Evolutionary conservation across 2,797 vertebrate genomes (phyloP).

Genomic region (Graptemys geographica): DNA sequence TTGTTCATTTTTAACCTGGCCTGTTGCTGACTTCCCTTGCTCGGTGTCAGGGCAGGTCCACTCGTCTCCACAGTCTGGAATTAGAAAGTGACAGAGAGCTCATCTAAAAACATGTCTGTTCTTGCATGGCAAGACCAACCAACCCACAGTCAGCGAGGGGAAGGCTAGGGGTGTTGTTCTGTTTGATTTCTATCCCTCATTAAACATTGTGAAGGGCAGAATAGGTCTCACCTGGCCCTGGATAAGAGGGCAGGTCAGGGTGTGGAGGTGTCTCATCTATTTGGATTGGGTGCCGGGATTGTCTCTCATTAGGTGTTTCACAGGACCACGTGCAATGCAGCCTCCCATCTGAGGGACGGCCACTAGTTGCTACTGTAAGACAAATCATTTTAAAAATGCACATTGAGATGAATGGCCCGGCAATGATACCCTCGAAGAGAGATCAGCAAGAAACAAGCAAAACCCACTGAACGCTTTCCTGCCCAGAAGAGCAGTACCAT

Average conservation of each 20-base stretch:
- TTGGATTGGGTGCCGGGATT: not conserved
- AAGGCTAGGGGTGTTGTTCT: not conserved
- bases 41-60: not conserved
- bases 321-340: not conserved
- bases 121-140: not conserved
- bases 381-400: not conserved
- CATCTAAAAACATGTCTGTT: not conserved
- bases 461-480: not conserved
- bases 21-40: not conserved
- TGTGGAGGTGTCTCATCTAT: not conserved
- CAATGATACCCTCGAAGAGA: not conserved
- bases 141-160: not conserved
- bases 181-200: not conserved
- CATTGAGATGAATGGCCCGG: not conserved
- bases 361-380: not conserved
- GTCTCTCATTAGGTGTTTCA: not conserved
- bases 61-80: not conserved
- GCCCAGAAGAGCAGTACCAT: not conserved
- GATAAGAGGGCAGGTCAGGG: not conserved
- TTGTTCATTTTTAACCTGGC: not conserved
- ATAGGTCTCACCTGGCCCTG: not conserved
- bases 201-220: not conserved
- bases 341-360: not conserved
- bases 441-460: constrained; percentile 12
- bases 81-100: not conserved